Base-by-base conservation (phyloP, 2,797 vertebrate species). In the Borostomias antarcticus region DNA sequence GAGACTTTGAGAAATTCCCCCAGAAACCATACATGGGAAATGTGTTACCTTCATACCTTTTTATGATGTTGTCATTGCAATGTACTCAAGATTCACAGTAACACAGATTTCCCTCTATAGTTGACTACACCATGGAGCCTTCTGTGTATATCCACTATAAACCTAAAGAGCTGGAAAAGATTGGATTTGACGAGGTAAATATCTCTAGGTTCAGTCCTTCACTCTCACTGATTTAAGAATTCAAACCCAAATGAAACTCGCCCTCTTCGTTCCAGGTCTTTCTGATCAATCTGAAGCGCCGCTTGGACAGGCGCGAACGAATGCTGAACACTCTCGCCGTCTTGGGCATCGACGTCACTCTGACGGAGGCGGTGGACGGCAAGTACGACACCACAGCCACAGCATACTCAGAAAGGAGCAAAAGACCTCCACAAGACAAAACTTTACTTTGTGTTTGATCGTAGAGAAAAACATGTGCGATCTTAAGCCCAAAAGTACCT, bases 231-330 rank as follows among this genome's bases (percentile, higher is more conserved):
- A 17, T 48, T 62, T 4, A 47, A 21, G 47, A 8, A 28, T 35
- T 21, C 7, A 13, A 23, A 50, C 10, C 25, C 30, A 21, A 66
- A 40, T 8, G 21, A 40, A 9, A 28, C 37, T 13, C 37, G 9
- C 47, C 70, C 56, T 26, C 29, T 65, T 66, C 11, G 53, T n/a
- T 66, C 32, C 66, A 95, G 94, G 92, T 96, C 77, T 97, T 94
- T 80, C 91, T 96, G 92, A 96, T 96, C 58, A 96, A 96, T 62
- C 91, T 96, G 81, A 94, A 92, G 74, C 91, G 93, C 2, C 89
- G 94, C 10, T 81, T 86, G 13, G 95, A 96, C 85, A 83, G 94
- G 10, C 79, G 93, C 48, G 87, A 94, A 58, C 87, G 95, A 65
- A 96, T 96, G 94, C 69, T 95, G 69, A 89, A 82, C 6, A 93